Conservation (phyloP, 2,888 invertebrate species). For the Autographa gamma region DNA sequence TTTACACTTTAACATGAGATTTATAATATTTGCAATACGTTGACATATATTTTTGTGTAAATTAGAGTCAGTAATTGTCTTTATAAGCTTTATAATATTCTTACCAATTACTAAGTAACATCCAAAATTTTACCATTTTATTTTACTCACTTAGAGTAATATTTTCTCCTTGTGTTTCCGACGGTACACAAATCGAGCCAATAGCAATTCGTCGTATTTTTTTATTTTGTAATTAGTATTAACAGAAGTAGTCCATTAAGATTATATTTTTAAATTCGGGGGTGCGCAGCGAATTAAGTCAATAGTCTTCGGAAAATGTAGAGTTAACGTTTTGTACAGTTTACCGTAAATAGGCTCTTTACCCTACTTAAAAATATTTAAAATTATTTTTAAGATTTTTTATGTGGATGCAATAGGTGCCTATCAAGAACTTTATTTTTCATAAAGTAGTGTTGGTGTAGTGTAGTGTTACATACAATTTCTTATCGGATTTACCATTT, state of each 20-base stretch:
- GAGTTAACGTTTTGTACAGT: conserved; percentile 13
- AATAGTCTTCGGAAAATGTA: conserved; percentile 32
- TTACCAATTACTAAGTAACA: too few species aligned
- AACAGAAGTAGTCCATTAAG: conserved; percentile 81
- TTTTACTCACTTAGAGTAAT: not conserved
- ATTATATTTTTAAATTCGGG: conserved; percentile 69
- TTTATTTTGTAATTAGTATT: conserved; percentile 83
- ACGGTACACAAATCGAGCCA: conserved; percentile 70
- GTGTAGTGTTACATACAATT: too few species aligned
- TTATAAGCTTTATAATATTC: too few species aligned
- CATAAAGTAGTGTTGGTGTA: too few species aligned
- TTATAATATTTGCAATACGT: too few species aligned
- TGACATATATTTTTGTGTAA: too few species aligned
- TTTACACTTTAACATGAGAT: too few species aligned
- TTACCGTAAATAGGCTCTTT: conserved; percentile 9
- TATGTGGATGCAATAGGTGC: too few species aligned
- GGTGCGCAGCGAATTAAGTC: conserved; percentile 20
- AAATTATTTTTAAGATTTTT: too few species aligned
- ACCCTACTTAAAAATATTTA: not conserved
- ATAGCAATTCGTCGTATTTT: conserved; percentile 71
- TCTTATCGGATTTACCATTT: too few species aligned
- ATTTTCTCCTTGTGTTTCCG: conserved; percentile 30
- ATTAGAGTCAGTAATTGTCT: too few species aligned
- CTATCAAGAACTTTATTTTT: too few species aligned
- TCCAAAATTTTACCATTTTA: not conserved